These are phyloP conservation scores for Clupea harengus DNA, from an alignment of 2,113 vertebrate species.

Conservation along the genomic window DNA sequence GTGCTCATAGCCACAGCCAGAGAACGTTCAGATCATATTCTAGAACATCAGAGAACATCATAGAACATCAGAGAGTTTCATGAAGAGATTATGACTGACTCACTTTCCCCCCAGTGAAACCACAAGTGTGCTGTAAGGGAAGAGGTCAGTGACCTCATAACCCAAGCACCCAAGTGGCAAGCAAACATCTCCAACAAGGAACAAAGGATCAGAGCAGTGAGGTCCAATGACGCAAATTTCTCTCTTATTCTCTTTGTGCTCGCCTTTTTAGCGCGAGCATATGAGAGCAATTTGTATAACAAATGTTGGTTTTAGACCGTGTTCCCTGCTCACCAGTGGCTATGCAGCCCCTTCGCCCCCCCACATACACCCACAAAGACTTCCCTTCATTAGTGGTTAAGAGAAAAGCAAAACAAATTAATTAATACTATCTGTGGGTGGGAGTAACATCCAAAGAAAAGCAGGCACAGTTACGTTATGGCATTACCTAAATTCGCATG, in stretches of 20 bases:
- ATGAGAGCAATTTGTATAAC: slow-evolving; percentile 73
- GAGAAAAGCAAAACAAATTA: slow-evolving; percentile 74
- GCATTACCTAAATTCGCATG: slow-evolving; percentile 76
- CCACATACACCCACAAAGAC: slow-evolving; percentile 44
- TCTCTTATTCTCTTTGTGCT: neutral
- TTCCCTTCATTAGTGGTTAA: slow-evolving; percentile 64
- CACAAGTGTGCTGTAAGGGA: slow-evolving; percentile 26
- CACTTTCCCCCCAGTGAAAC: neutral
- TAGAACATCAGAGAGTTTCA: neutral
- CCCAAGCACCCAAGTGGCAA: neutral
- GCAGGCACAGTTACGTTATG: slow-evolving; percentile 72
- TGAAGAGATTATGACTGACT: neutral
- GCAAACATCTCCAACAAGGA: slow-evolving; percentile 9
- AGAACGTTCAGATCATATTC: too few relatives aligned
- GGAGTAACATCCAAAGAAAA: slow-evolving; percentile 58
- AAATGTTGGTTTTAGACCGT: slow-evolving; percentile 75
- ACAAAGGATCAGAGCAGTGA: slow-evolving; percentile 29
- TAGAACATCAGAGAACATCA: too few relatives aligned
- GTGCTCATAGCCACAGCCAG: neutral
- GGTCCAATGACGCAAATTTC: slow-evolving; percentile 53
- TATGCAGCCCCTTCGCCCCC: slow-evolving; percentile 21
- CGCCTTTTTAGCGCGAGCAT: slow-evolving; percentile 58
- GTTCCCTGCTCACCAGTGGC: slow-evolving; percentile 64
- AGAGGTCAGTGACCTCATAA: neutral
- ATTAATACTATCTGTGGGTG: slow-evolving; percentile 71